Conservation (phyloP, 2,888 invertebrate species). For the Dynastes grantii region DNA sequence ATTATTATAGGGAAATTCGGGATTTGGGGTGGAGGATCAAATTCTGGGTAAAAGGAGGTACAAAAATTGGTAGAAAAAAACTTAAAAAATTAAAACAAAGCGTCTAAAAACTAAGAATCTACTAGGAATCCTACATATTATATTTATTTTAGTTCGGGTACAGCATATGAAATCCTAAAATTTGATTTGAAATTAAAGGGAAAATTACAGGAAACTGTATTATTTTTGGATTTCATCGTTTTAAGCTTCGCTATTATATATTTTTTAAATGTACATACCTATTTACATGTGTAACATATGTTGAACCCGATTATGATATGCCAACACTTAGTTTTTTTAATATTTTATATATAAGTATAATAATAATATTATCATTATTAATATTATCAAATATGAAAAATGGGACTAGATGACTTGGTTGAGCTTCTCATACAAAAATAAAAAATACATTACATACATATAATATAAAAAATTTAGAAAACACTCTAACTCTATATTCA, state of each 20-base stretch:
- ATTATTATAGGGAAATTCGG: conserved; percentile 29
- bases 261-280: conserved; percentile 25
- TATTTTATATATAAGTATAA: conserved; percentile 45
- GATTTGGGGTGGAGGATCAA: conserved; percentile 44
- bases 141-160: conserved; percentile 43
- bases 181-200: no score
- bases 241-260: conserved; percentile 6
- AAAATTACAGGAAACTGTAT: neutral
- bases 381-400: conserved; percentile 51
- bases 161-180: conserved; percentile 54
- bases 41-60: neutral
- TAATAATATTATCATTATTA: conserved; percentile 45
- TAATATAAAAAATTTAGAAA: conserved; percentile 70
- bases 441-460: conserved; percentile 67
- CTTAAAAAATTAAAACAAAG: conserved; percentile 16
- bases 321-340: conserved; percentile 63
- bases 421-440: conserved; percentile 71
- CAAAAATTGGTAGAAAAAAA: conserved; percentile 10
- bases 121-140: conserved; percentile 8
- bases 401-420: conserved; percentile 71
- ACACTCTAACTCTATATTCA: conserved; percentile 68
- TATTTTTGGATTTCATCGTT: conserved; percentile 11
- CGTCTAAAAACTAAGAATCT: conserved; percentile 5
- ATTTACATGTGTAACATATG: conserved; percentile 50
- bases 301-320: conserved; percentile 68